Evolutionary conservation across 2,113 vertebrate genomes (phyloP).

Genomic region (Triplophysa tibetana): DNA sequence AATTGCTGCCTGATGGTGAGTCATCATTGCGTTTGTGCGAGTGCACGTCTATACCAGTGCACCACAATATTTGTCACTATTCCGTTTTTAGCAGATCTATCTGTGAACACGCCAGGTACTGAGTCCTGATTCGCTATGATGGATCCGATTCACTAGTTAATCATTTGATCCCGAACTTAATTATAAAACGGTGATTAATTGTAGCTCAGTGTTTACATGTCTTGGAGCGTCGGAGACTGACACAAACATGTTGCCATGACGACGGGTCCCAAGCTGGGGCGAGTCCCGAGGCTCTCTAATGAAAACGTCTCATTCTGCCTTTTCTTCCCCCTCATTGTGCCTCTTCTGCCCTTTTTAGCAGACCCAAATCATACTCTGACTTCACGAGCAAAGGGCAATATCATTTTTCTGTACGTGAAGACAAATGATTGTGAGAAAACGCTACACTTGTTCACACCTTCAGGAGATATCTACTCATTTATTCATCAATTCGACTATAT

Average conservation of each 20-base stretch:
- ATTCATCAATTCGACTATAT: background rate
- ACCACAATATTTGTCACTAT: slow-evolving; percentile 12
- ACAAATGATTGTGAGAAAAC: slow-evolving; percentile 11
- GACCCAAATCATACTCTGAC: slow-evolving; percentile 5
- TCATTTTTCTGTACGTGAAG: slow-evolving; percentile 3
- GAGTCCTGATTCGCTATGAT: slow-evolving; percentile 20
- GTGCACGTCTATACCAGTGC: background rate
- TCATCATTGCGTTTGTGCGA: slow-evolving; percentile 37
- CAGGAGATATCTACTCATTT: background rate
- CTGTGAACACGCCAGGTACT: slow-evolving; percentile 12
- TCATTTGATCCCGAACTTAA: slow-evolving; percentile 39
- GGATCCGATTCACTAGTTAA: slow-evolving; percentile 30
- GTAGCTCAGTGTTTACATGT: slow-evolving; percentile 15
- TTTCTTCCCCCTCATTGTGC: slow-evolving; percentile 22
- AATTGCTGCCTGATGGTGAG: slow-evolving; percentile 41
- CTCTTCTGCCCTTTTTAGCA: slow-evolving; percentile 37
- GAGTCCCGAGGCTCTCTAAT: slow-evolving; percentile 15
- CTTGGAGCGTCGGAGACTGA: slow-evolving; percentile 23
- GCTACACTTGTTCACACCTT: background rate
- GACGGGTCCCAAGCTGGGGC: slow-evolving; percentile 35
- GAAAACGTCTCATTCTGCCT: slow-evolving; percentile 30
- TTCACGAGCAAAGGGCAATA: slow-evolving; percentile 25
- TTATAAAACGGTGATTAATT: slow-evolving; percentile 40
- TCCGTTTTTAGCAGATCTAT: slow-evolving; percentile 38
- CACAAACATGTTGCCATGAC: slow-evolving; percentile 44